A percentile compares a stretch with the other conserved stretches of the same genome.
Conservation (phyloP, 2,113 vertebrate species). For the Paracanthobrama guichenoti region DNA sequence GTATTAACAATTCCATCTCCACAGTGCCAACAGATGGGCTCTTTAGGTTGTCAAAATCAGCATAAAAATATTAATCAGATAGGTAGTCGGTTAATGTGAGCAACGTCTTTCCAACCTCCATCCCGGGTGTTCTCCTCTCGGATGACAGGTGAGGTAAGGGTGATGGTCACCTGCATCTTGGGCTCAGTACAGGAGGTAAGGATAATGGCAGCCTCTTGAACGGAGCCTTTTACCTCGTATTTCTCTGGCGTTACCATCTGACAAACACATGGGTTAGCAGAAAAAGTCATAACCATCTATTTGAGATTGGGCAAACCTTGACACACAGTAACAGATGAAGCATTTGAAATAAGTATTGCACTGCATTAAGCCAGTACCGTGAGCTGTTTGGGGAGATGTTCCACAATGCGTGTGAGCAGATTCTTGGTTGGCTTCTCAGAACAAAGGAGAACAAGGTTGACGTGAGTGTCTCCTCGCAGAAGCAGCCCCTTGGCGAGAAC, state of each 20-base stretch:
- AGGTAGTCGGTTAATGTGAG: slow-evolving; percentile 57
- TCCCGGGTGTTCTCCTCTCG: slow-evolving; percentile 90
- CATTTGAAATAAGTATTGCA: background rate
- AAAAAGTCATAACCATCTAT: background rate
- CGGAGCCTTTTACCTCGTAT: slow-evolving; percentile 92
- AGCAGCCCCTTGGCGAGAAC: slow-evolving; percentile 96
- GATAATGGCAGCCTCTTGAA: slow-evolving; percentile 90
- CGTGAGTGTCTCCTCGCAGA: slow-evolving; percentile 91
- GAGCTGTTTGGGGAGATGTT: slow-evolving; percentile 94
- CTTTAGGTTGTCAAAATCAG: slow-evolving; percentile 68
- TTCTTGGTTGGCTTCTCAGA: slow-evolving; percentile 90
- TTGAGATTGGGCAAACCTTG: background rate
- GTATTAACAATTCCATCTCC: slow-evolving; percentile 32
- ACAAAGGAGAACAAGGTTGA: slow-evolving; percentile 93
- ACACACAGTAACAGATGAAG: background rate
- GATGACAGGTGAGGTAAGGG: slow-evolving; percentile 95
- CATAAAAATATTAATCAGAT: slow-evolving; percentile 65
- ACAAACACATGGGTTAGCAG: slow-evolving; percentile 47
- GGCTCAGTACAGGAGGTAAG: slow-evolving; percentile 89
- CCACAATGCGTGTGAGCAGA: slow-evolving; percentile 87
- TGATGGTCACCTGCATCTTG: slow-evolving; percentile 99
- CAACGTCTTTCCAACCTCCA: slow-evolving; percentile 87
- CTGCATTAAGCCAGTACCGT: slow-evolving; percentile 75
- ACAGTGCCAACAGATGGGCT: slow-evolving; percentile 77
- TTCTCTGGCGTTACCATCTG: slow-evolving; percentile 95